Evolutionary conservation across 2,888 invertebrate genomes (phyloP).

Genomic region (Ophion costatus): DNA sequence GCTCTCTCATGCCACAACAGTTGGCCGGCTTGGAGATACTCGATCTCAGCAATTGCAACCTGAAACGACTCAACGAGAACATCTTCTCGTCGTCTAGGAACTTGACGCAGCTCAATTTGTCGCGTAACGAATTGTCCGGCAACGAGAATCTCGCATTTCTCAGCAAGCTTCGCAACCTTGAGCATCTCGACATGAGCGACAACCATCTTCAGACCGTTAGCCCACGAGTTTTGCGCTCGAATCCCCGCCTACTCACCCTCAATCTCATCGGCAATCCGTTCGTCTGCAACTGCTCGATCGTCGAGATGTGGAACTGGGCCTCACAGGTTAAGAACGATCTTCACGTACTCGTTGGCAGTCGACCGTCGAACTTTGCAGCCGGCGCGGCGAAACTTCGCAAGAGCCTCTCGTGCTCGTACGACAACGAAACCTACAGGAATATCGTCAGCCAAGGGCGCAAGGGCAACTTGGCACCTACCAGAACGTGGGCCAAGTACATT

Average conservation of each 20-base stretch:
- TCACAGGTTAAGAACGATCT: conserved; percentile 87
- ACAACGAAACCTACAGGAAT: conserved; percentile 83
- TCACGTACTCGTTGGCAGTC: conserved; percentile 88
- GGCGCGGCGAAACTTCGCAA: conserved; percentile 88
- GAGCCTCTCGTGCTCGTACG: conserved; percentile 87
- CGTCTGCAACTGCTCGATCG: conserved; percentile 88
- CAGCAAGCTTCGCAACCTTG: conserved; percentile 85
- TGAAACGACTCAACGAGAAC: conserved; percentile 86
- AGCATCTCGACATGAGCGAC: conserved; percentile 87
- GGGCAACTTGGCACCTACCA: conserved; percentile 86
- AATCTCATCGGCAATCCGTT: conserved; percentile 89
- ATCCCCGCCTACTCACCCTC: conserved; percentile 86
- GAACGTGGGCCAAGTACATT: conserved; percentile 90
- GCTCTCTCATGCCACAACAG: conserved; percentile 87
- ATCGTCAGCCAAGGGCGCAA: conserved; percentile 83
- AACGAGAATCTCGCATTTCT: conserved; percentile 85
- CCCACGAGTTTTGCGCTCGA: conserved; percentile 85
- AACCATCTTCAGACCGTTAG: conserved; percentile 87
- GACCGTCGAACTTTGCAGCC: conserved; percentile 87
- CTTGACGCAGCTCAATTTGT: conserved; percentile 86
- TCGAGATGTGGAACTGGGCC: conserved; percentile 91
- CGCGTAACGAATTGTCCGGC: conserved; percentile 86
- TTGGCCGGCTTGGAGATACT: conserved; percentile 87
- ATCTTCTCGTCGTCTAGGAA: conserved; percentile 87
- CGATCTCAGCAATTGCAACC: conserved; percentile 88